Conservation (phyloP, 2,888 invertebrate genomes). For the Caenorhabditis sp. region DNA sequence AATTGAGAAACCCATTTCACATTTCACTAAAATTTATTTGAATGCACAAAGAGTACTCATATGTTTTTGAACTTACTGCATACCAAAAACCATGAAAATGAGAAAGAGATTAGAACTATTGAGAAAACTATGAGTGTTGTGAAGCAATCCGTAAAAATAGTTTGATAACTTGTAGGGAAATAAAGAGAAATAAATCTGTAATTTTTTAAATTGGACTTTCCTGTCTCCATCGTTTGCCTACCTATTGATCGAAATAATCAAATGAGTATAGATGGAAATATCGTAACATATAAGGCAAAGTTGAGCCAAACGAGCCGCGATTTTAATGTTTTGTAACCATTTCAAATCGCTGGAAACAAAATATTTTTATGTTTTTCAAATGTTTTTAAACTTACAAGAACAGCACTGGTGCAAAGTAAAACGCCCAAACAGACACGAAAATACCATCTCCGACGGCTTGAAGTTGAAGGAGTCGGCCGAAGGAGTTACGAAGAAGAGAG, state of each 20-base stretch:
- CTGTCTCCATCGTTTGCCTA: not conserved
- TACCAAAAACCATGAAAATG: conserved; percentile 42
- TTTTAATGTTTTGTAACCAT: conserved; percentile 34
- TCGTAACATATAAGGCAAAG: conserved; percentile 56
- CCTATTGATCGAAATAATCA: conserved; percentile 54
- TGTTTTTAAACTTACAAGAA: conserved; percentile 45
- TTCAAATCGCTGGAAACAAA: conserved; percentile 43
- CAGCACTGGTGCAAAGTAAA: conserved; percentile 55
- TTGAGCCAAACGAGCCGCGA: conserved; percentile 45
- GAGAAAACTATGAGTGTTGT: conserved; percentile 38
- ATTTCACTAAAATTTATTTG: conserved; percentile 36
- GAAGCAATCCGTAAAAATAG: conserved; percentile 50
- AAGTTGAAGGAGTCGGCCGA: conserved; percentile 51
- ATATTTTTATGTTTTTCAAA: not conserved
- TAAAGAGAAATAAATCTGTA: conserved; percentile 56
- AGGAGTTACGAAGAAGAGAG: conserved; percentile 47
- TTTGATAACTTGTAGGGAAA: conserved; percentile 51
- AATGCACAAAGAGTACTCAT: no score
- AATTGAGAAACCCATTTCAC: conserved; percentile 51
- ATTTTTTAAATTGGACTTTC: not conserved
- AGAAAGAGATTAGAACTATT: conserved; percentile 34
- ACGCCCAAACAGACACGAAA: conserved; percentile 51
- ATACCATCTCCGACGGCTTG: conserved; percentile 50
- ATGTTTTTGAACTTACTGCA: conserved; percentile 19
- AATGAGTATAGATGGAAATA: conserved; percentile 54